Evolutionary conservation across 2,888 invertebrate species (phyloP), one percentile per base, ranked within the genome.

Genomic region (Leucania comma): DNA sequence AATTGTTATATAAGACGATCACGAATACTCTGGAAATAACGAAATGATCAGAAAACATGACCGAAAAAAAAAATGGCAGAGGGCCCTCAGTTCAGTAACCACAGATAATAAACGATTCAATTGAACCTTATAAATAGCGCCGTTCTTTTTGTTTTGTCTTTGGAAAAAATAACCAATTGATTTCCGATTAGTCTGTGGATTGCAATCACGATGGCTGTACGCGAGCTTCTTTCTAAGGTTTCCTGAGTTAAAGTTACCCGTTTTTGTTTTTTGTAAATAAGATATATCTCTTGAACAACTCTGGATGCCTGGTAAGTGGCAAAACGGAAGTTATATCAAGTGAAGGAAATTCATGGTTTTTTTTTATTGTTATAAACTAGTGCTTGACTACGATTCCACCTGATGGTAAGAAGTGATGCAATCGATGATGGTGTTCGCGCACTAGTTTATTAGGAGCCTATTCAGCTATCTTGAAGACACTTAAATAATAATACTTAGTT

Each of bases 21-120:
- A 82, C 78, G 82, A 83, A 73, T 66, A 60, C 29, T 78, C 69
- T 69, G 67, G 48, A 67, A 80, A 75, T 80, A 72, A 58, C 69
- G 50, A 75, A 77, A 72, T 62, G 75, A 53, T 73, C 65, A 38
- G 46, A 77, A 72, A 63, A 58, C 73, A 80, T 75, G 78, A 73
- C 61, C 50, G 38, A 3, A 42, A 54, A 64, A 72, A 57, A 65
- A 68, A 56, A 24, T 32, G 22, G 20, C 53, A 32, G 38, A 38
- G 26, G 57, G 71, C 65, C 66, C 68, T 76, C 59, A 56, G 60
- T 71, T 68, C 66, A 72, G 32, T 77, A 60, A 75, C 35, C 63
- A 61, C 24, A 54, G 10, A 50, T 29, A 54, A 54, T 29, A 54
- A 51, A 75, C 63, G 32, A 79, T 74, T 68, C 53, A 65, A 62